Conservation (phyloP, 2,113 vertebrate species). For the Furnarius figulus region DNA sequence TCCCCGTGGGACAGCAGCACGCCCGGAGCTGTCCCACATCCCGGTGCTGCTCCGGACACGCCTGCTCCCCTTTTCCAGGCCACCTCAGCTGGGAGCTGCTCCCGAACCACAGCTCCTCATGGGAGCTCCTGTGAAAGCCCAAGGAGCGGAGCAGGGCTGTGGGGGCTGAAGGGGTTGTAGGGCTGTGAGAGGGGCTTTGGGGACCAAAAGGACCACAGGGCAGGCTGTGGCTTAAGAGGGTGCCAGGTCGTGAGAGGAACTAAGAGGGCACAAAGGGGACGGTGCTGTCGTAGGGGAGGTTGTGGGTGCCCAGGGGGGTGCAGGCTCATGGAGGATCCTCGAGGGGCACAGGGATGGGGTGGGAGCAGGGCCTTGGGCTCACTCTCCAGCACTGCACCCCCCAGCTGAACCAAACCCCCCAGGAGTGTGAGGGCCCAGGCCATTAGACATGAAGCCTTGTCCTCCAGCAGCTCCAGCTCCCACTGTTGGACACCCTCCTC, state of each 20-base stretch:
- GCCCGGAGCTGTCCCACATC: background rate
- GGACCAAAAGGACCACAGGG: background rate
- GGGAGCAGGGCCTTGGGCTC: background rate
- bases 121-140: background rate
- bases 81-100: background rate
- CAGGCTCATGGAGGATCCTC: accelerated
- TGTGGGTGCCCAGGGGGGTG: background rate
- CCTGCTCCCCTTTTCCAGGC: background rate
- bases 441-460: accelerated
- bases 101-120: accelerated
- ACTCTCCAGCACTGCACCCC: background rate
- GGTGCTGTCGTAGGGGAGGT: background rate
- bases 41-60: accelerated
- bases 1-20: background rate
- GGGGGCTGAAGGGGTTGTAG: background rate
- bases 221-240: background rate
- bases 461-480: background rate
- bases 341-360: background rate
- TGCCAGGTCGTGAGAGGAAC: background rate
- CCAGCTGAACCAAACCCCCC: background rate
- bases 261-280: background rate
- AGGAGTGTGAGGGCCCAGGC: background rate
- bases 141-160: background rate
- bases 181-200: background rate
- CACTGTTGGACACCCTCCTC: background rate